Evolutionary conservation across 2,113 vertebrate genomes (phyloP).

Genomic region (Carlito syrichta): DNA sequence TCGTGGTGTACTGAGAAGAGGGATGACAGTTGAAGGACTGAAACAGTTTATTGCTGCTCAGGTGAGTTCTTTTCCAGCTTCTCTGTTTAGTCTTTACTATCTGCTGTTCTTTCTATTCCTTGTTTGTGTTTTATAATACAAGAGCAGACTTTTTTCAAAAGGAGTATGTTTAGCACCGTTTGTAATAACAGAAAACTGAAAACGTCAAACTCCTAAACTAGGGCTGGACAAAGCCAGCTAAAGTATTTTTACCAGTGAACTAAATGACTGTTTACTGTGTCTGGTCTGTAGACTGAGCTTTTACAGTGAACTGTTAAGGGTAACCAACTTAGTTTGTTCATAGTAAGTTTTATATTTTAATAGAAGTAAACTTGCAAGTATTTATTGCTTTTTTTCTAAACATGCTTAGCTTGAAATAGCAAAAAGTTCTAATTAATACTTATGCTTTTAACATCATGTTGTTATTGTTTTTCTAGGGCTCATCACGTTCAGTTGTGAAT

Average conservation of each 20-base stretch:
- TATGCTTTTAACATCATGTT: background rate
- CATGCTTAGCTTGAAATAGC: background rate
- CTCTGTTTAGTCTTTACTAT: background rate
- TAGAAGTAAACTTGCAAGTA: background rate
- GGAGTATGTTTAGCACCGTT: background rate
- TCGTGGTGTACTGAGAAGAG: slow-evolving; percentile 95
- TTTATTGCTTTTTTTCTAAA: background rate
- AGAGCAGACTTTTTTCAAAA: background rate
- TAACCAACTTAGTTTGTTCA: background rate
- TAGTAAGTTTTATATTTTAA: background rate
- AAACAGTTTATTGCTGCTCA: slow-evolving; percentile 99
- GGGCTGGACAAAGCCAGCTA: background rate
- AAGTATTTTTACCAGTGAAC: background rate
- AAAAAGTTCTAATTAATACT: background rate
- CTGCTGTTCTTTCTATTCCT: background rate
- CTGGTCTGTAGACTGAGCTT: background rate
- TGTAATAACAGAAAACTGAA: background rate
- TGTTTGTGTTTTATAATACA: background rate
- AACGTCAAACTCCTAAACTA: background rate
- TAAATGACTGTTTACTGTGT: background rate
- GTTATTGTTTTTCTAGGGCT: slow-evolving; percentile 85
- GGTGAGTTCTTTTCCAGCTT: slow-evolving; percentile 78
- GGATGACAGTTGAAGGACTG: slow-evolving; percentile 97
- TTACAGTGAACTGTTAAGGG: background rate
- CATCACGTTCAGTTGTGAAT: slow-evolving; percentile 97